phyloP scores from a whole-genome alignment of 2,113 vertebrate species.

The Rhizomys pruinosus region DNA sequence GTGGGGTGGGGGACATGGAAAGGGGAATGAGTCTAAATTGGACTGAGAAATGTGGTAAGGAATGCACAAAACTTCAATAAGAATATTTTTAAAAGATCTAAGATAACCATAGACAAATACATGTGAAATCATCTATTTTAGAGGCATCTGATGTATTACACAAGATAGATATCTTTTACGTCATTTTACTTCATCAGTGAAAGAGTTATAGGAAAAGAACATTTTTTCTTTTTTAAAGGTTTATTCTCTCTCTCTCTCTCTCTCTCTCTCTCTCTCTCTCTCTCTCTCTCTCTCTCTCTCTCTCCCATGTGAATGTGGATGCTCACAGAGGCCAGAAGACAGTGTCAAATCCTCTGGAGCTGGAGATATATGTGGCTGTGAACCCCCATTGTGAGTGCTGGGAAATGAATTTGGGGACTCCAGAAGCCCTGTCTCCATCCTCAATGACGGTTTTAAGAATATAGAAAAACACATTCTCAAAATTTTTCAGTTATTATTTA shows the following conservation, averaged over 20 bases:
- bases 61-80: no score
- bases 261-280: neutral
- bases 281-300: no score
- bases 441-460: no score
- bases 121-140: slow-evolving; percentile 68
- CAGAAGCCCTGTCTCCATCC: no score
- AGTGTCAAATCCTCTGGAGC: neutral
- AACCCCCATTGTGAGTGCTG: no score
- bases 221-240: neutral
- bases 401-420: neutral
- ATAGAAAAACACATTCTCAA: slow-evolving; percentile 44
- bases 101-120: neutral
- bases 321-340: neutral
- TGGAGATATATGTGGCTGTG: neutral
- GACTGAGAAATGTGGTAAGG: no score
- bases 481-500: slow-evolving; percentile 58
- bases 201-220: neutral
- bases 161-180: slow-evolving; percentile 48
- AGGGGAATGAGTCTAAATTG: no score
- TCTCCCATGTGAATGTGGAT: neutral
- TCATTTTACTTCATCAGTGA: slow-evolving; percentile 37
- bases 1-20: no score
- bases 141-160: slow-evolving; percentile 45
- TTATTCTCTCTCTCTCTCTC: no score
- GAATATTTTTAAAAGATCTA: neutral